Evolutionary conservation across 2,888 invertebrate species (phyloP).

Genomic region (Spatulosminthurus flaviceps): DNA sequence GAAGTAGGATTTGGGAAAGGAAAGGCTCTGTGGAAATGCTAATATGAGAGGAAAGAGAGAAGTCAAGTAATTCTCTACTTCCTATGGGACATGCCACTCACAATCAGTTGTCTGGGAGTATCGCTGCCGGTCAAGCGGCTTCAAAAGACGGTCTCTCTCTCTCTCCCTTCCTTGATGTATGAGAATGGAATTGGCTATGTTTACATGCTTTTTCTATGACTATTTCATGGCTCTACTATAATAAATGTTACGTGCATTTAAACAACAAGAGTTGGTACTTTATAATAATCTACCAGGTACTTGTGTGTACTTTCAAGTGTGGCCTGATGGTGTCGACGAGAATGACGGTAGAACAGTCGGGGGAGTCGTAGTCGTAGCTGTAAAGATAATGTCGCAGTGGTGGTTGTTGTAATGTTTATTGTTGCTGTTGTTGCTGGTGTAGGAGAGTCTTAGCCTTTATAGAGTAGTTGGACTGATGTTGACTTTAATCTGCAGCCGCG

Average conservation of each 20-base stretch:
- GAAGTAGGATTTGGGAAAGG: background rate
- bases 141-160: background rate
- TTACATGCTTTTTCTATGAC: no score
- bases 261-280: no score
- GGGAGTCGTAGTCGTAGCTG: background rate
- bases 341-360: background rate
- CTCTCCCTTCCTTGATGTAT: no score
- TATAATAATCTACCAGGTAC: no score
- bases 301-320: no score
- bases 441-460: background rate
- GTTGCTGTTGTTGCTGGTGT: no score
- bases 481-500: constrained; percentile 2
- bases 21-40: background rate
- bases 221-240: no score
- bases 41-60: background rate
- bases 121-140: constrained; percentile 7
- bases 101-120: background rate
- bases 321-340: background rate
- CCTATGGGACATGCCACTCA: constrained; percentile 2
- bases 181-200: no score
- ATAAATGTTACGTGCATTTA: no score
- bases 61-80: background rate
- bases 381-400: background rate
- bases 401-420: background rate
- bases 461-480: background rate